Evolutionary conservation across 2,797 vertebrate genomes (phyloP).

Genomic region (Columba guinea): DNA sequence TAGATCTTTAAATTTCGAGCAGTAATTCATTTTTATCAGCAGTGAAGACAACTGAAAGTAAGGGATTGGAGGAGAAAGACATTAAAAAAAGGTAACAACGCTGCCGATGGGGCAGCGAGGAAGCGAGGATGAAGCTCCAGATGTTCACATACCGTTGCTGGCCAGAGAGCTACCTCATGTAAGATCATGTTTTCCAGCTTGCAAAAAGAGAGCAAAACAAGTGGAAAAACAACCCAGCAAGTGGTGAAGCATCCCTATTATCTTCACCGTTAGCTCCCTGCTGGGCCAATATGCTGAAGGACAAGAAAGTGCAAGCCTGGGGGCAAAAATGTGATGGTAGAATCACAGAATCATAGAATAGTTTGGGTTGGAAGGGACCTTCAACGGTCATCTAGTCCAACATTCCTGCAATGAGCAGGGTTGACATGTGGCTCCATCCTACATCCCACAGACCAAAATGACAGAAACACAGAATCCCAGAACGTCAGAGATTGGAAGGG

Average conservation of each 20-base stretch:
- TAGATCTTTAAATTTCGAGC: not conserved
- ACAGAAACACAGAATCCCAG: no score
- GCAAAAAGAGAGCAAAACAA: not conserved
- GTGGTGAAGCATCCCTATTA: rapidly evolving
- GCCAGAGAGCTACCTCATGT: rapidly evolving
- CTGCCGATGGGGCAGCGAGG: not conserved
- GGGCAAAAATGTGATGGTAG: not conserved
- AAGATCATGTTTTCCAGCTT: not conserved
- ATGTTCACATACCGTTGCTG: not conserved
- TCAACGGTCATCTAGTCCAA: not conserved
- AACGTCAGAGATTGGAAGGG: no score
- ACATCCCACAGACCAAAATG: rapidly evolving
- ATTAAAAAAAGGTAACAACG: not conserved
- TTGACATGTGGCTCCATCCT: not conserved
- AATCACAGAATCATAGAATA: not conserved
- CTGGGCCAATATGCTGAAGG: not conserved
- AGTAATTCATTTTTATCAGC: not conserved
- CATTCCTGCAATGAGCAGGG: no score
- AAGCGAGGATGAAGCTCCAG: not conserved
- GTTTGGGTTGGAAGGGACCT: not conserved
- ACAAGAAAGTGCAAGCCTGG: not conserved
- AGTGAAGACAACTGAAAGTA: not conserved
- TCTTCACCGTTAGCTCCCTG: not conserved
- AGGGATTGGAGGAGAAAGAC: not conserved
- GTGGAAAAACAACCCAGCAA: not conserved